Evolutionary conservation across 2,113 vertebrate species (phyloP).

Genomic region (Saguinus imperator): DNA sequence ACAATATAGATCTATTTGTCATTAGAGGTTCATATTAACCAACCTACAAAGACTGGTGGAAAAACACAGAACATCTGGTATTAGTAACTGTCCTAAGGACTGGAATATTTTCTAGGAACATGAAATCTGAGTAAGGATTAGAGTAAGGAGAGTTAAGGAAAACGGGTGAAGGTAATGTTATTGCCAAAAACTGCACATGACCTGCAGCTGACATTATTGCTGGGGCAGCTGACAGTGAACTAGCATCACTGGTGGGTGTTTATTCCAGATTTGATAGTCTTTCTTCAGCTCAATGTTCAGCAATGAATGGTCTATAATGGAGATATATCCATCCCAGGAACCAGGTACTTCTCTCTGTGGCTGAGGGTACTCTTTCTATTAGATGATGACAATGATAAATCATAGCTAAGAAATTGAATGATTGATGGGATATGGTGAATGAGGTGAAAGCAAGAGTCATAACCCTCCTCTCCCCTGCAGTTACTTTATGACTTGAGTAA

Average conservation of each 20-base stretch:
- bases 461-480: neutral
- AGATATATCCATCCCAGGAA: neutral
- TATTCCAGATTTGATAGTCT: neutral
- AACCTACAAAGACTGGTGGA: conserved; percentile 13
- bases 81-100: conserved; percentile 24
- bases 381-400: neutral
- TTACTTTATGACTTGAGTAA: neutral
- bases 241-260: neutral
- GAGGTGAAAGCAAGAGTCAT: neutral
- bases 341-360: neutral
- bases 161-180: neutral
- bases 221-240: neutral
- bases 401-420: neutral
- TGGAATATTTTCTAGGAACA: neutral
- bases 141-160: conserved; percentile 13
- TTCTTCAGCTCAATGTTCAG: neutral
- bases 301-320: neutral
- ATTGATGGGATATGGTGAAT: neutral
- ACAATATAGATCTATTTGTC: conserved; percentile 54
- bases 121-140: neutral
- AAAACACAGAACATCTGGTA: conserved; percentile 9
- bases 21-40: conserved; percentile 48
- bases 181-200: neutral
- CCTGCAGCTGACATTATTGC: neutral
- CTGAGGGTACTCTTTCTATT: neutral